Base-by-base conservation (phyloP, 2,113 vertebrate species). In the Chaenogobius annularis region DNA sequence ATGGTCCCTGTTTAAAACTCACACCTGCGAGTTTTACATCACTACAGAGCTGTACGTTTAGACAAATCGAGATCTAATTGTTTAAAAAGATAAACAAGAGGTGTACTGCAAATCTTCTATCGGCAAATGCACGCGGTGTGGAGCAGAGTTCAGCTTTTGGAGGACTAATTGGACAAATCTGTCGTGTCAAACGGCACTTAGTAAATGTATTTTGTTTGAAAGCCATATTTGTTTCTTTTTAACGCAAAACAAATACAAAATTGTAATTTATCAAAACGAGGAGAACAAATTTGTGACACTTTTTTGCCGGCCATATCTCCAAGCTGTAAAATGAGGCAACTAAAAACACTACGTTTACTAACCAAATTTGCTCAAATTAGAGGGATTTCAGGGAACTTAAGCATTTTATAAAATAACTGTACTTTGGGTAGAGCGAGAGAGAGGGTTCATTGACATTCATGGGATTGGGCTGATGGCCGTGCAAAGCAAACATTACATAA, bases 401-500 rank as follows among this genome's bases (percentile, higher is more conserved):
- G 43, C 68, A 26, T 69, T 69, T 66, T 50, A 72, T 66, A 10
- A 65, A 46, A 62, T 10, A 66, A 66, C 47, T 48, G 11, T 40
- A 54, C 50, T 35, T 5, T 35, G 4, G 44, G 69, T 47, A 58
- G 62, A 44, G 46, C 56, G 66, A 75, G 59, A 37, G 50, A 76
- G 61, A 20, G 43, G 70, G 50, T 73, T 85, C 68, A 80, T 78
- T 75, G 74, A 77, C 72, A 85, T 85, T 85, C 82, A 71, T 75
- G 68, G 83, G 74, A 80, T 69, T 69, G 35, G 23, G 74, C 70
- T 77, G 79, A 74, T 72, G 66, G 70, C 73, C 22, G 31, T 37
- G 85, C 73, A 84, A 73, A 79, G 80, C 73, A 84, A 86, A 88
- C 69, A 86, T 92, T 92, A 91, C 72, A 79, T 90, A 91, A 92